Percentiles rank a stretch among this genome's conserved stretches.
Conservation (phyloP, 2,888 invertebrate species). For the Scrobipalpa costella region DNA sequence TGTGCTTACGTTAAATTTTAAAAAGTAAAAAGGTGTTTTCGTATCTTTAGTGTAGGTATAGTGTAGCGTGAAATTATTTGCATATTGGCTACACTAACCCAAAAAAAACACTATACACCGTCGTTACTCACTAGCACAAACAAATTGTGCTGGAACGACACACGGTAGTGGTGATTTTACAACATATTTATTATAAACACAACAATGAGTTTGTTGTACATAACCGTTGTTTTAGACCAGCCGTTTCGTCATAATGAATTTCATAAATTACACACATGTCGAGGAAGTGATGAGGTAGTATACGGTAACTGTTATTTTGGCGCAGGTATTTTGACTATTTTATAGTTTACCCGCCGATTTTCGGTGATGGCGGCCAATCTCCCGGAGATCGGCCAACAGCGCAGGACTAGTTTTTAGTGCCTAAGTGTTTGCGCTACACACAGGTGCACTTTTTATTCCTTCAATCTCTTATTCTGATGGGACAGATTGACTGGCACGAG, state of each 20-base stretch:
- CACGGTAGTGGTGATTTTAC: background rate
- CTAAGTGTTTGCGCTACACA: too few species aligned
- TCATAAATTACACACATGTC: constrained; percentile 17
- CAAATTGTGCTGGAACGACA: background rate
- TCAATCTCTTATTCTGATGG: too few species aligned
- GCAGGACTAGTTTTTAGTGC: too few species aligned
- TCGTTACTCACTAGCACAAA: background rate
- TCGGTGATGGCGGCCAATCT: too few species aligned
- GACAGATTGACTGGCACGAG: too few species aligned
- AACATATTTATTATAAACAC: constrained; percentile 9
- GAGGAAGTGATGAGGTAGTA: background rate
- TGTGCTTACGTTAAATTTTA: too few species aligned
- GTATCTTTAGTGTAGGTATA: too few species aligned
- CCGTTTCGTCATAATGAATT: constrained; percentile 17
- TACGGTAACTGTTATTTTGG: background rate
- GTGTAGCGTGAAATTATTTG: too few species aligned
- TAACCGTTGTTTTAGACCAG: constrained; percentile 13
- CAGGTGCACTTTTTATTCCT: too few species aligned
- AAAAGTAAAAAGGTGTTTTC: too few species aligned
- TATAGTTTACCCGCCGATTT: too few species aligned
- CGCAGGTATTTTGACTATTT: background rate
- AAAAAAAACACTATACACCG: background rate
- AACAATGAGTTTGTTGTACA: constrained; percentile 13
- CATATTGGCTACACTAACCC: background rate
- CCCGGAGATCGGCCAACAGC: too few species aligned